A percentile compares a stretch with the other conserved stretches of the same genome.
Evolutionary conservation across 2,113 vertebrate species (phyloP).

Genomic region (Etheostoma spectabile): DNA sequence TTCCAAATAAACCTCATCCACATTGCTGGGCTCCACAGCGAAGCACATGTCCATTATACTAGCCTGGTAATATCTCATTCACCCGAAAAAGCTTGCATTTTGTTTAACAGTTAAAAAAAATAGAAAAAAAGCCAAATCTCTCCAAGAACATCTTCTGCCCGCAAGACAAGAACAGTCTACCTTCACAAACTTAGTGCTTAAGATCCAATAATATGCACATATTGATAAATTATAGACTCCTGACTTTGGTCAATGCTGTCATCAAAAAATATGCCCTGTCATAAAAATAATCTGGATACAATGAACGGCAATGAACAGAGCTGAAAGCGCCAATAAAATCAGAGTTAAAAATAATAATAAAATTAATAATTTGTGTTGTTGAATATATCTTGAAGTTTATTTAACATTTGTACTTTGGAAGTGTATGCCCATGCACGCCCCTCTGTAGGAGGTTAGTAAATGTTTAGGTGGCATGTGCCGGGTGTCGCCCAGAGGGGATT

Average conservation of each 20-base stretch:
- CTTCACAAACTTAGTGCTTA: neutral
- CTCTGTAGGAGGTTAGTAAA: neutral
- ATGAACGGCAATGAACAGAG: neutral
- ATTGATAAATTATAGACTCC: no score
- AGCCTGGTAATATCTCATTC: conserved; percentile 11
- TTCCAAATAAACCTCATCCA: conserved; percentile 27
- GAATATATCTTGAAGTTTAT: neutral
- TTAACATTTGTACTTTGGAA: neutral
- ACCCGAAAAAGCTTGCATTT: neutral
- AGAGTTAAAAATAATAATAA: no score
- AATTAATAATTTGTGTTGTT: neutral
- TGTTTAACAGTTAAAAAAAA: neutral
- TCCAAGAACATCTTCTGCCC: neutral
- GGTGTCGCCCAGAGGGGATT: conserved; percentile 38
- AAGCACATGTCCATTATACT: conserved; percentile 17
- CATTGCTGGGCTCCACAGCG: neutral
- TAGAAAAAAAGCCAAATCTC: neutral
- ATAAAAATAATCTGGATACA: neutral
- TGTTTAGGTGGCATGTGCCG: conserved; percentile 25
- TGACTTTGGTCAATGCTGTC: no score
- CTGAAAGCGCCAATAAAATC: no score
- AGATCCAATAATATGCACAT: no score
- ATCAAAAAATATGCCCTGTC: neutral
- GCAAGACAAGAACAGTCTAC: neutral
- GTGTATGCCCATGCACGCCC: neutral